Percentiles rank a stretch among this genome's conserved stretches.
Conservation (phyloP, 2,888 invertebrate species). For the Myopa tessellatipennis region DNA sequence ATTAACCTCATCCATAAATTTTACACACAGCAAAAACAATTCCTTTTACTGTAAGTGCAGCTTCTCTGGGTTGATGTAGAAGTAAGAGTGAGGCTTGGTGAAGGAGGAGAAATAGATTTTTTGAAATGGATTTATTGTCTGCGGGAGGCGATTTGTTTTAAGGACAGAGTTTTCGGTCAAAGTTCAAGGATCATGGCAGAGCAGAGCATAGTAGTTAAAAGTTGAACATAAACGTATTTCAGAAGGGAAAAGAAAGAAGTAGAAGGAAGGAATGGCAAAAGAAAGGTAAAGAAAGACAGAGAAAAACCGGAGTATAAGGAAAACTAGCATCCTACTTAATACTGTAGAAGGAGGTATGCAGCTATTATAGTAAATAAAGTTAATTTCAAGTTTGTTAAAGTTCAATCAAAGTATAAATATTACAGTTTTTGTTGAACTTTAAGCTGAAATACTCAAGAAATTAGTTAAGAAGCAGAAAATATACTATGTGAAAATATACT, state of each 20-base stretch:
- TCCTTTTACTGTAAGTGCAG: not conserved
- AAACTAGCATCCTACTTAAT: no score
- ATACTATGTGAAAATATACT: no score
- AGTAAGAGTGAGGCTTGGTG: not conserved
- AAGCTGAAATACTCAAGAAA: no score
- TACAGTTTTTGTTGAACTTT: no score
- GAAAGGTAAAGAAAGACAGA: not conserved
- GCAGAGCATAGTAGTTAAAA: constrained; percentile 5
- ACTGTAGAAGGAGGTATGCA: no score
- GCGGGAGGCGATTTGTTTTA: constrained; percentile 6
- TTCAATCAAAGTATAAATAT: no score
- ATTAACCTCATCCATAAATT: constrained; percentile 42
- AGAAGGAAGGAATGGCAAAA: not conserved
- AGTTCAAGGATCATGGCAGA: not conserved
- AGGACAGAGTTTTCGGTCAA: constrained; percentile 27
- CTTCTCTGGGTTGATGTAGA: not conserved
- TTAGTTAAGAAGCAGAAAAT: not conserved
- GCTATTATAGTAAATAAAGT: no score
- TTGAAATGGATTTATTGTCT: constrained; percentile 33
- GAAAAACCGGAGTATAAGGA: no score
- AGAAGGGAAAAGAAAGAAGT: not conserved
- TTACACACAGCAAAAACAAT: constrained; percentile 6
- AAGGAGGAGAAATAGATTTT: constrained; percentile 28
- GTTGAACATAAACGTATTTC: not conserved
- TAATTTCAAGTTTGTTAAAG: no score